phyloP scores from a whole-genome alignment of 2,888 invertebrate species.

The Drosophila basisetae region DNA sequence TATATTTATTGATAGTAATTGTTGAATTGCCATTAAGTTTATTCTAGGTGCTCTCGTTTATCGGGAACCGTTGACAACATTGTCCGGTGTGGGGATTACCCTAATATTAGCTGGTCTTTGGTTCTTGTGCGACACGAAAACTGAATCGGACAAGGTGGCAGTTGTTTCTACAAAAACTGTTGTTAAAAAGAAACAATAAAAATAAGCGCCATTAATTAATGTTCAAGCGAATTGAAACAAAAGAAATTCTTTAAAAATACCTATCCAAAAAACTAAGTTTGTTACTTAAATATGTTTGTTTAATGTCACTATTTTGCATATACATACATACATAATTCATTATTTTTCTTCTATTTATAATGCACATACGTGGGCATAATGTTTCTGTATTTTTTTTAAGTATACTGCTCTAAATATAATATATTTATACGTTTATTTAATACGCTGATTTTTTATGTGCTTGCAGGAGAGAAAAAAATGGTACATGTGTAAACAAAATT shows the following conservation, averaged over 20 bases:
- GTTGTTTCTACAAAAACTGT: background rate
- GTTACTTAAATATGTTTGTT: conserved; percentile 63
- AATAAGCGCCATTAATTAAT: background rate
- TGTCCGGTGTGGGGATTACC: conserved; percentile 90
- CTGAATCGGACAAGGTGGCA: background rate
- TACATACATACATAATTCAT: conserved; percentile 52
- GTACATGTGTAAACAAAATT: conserved; percentile 34
- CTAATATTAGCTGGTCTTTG: conserved; percentile 90
- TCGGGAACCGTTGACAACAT: conserved; percentile 88
- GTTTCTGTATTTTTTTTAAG: conserved; percentile 35
- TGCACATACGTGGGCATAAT: conserved; percentile 56
- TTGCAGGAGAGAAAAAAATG: conserved; percentile 21
- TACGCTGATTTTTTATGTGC: conserved; percentile 46
- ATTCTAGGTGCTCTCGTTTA: conserved; percentile 90
- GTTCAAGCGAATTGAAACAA: background rate
- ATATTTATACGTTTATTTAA: conserved; percentile 42
- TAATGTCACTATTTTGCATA: conserved; percentile 70
- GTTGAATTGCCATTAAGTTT: conserved; percentile 86
- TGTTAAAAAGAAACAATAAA: conserved; percentile 27
- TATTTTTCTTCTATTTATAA: conserved; percentile 59
- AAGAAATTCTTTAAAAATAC: background rate
- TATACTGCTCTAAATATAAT: conserved; percentile 43
- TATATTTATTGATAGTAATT: background rate
- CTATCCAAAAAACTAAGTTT: background rate
- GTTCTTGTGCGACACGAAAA: conserved; percentile 86